Evolutionary conservation across 2,113 vertebrate genomes (phyloP).

Genomic region (Isichthys henryi): DNA sequence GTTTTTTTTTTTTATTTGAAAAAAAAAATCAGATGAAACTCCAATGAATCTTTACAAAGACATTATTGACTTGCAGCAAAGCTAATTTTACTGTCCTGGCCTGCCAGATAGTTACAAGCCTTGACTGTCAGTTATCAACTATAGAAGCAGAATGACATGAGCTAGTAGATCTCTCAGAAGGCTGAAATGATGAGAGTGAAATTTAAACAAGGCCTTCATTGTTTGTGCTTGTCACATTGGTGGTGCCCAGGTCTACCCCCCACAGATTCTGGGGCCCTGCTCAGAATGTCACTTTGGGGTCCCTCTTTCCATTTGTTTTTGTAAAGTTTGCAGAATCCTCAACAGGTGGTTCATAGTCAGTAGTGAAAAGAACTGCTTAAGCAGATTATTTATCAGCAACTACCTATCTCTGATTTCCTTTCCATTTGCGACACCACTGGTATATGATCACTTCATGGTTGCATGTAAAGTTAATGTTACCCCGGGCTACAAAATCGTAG

Average conservation of each 20-base stretch:
- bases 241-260: not conserved
- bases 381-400: not conserved
- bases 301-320: not conserved
- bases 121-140: not conserved
- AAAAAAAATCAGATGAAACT: not conserved
- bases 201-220: not conserved
- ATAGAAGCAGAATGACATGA: not conserved
- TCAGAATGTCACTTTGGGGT: not conserved
- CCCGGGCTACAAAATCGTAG: not conserved
- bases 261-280: not conserved
- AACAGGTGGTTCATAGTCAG: not conserved
- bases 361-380: not conserved
- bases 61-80: not conserved
- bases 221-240: not conserved
- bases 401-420: not conserved
- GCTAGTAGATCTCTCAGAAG: not conserved
- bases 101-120: not conserved
- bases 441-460: not conserved
- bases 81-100: not conserved
- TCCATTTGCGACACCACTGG: not conserved
- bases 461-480: not conserved
- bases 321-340: not conserved
- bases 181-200: not conserved
- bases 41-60: not conserved
- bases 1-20: not conserved